Evolutionary conservation across 1,140 invertebrate species (phyloP), one percentile per base, ranked within the genome.

Genomic region (Cardiocondyla obscurior): DNA sequence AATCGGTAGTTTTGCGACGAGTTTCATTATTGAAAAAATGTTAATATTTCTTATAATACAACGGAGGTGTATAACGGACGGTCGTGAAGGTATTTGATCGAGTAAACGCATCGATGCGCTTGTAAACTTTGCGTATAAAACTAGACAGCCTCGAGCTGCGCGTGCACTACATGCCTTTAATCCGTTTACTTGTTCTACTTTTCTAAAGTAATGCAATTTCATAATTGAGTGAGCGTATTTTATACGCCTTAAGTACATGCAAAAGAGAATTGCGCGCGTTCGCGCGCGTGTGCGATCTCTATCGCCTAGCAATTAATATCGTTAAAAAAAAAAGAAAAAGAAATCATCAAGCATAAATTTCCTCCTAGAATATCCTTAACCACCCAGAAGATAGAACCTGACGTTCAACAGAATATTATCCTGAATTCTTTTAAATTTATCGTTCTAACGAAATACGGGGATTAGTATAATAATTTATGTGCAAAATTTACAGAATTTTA

Each of bases 71-170:
- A 30, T 82, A 65, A 49, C 76, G 44, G 67, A 49, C 39, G 25
- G 14, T 6, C 19, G 70, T 33, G 14, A 55, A 28, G 0, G 22
- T 8, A 74, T 82, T 67, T 76, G 33, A 83, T 77, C 58, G 39
- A 42, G 19, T 39, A 39, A n/a, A 55, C 42, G 36, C 53, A 39
- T 55, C 42, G 28, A 70, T 36, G 28, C 33, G 30, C 25, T 49
- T 46, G 19, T 64, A 49, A 83, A 86, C 81, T 86, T 82, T 49
- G 62, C 42, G 76, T n/a, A 83, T 69, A 83, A 86, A 86, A 44
- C 42, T 72, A 46, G 22, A 60, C 22, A 73, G 42, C 57, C 76
- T 79, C 76, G 62, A 30, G 51, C 76, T 8, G 49, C 36, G 46
- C 25, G 25, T 42, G 25, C 28, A 70, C 72, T 70, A 46, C 51